Percentiles rank a stretch among this genome's conserved stretches.
Conservation (phyloP, 1,140 invertebrate genomes). For the Archegozetes longisetosus region DNA sequence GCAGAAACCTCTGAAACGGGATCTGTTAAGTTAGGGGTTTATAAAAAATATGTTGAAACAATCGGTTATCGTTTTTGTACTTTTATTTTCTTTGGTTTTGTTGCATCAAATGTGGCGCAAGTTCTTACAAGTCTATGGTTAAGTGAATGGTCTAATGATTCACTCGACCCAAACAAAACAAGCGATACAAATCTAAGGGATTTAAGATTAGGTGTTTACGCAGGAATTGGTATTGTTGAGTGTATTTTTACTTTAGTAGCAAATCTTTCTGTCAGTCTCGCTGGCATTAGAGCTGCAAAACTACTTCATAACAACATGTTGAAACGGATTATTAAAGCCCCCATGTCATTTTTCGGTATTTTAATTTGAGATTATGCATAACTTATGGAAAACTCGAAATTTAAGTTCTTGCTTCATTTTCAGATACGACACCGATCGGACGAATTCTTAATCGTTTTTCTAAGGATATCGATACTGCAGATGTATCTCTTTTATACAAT, state of each 20-base stretch:
- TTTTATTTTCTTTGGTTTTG: constrained; percentile 20
- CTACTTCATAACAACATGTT: constrained; percentile 20
- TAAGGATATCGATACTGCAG: constrained; percentile 34
- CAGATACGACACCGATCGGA: constrained; percentile 42
- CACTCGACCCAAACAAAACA: constrained; percentile 14
- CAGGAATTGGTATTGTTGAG: background rate
- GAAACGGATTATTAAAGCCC: constrained; percentile 37
- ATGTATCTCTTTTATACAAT: constrained; percentile 34
- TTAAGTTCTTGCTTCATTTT: background rate
- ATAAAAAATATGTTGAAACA: constrained; percentile 9
- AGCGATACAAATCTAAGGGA: constrained; percentile 41
- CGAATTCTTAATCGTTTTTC: constrained; percentile 49
- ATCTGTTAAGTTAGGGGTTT: constrained; percentile 7
- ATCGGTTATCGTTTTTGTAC: background rate
- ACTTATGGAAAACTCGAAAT: background rate
- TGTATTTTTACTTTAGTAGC: background rate
- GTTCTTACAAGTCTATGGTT: constrained; percentile 26
- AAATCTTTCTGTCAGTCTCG: constrained; percentile 9
- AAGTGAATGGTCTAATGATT: constrained; percentile 31
- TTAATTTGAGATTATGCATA: too few species aligned
- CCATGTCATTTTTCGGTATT: constrained; percentile 58
- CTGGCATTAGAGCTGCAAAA: constrained; percentile 7
- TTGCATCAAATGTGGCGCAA: constrained; percentile 20
- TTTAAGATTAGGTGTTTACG: constrained; percentile 68
- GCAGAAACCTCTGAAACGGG: constrained; percentile 10